These are phyloP conservation scores for Drosophila nigritarsus DNA, from an alignment of 2,888 invertebrate genomes.

Conservation along the genomic window DNA sequence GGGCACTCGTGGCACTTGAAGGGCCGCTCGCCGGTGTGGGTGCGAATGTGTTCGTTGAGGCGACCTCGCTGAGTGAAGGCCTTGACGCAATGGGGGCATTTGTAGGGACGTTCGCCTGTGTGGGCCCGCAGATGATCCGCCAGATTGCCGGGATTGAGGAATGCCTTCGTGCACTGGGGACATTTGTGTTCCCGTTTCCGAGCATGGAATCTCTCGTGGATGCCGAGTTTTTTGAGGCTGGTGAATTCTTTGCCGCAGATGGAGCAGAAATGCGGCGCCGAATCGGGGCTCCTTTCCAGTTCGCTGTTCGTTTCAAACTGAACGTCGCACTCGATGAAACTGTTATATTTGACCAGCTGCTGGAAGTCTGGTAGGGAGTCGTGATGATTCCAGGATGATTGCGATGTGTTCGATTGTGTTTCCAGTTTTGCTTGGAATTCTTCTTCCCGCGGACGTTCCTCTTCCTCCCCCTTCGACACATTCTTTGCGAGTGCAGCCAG, in stretches of 20 bases:
- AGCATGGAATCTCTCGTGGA: conserved; percentile 33
- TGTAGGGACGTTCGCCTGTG: conserved; percentile 86
- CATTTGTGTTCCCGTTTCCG: conserved; percentile 34
- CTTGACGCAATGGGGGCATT: conserved; percentile 86
- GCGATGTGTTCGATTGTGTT: not conserved
- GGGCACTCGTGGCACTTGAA: conserved; percentile 86
- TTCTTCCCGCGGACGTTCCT: not conserved
- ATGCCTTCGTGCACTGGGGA: conserved; percentile 30
- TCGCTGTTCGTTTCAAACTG: conserved; percentile 10
- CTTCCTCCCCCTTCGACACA: not conserved
- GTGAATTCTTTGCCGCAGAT: conserved; percentile 83
- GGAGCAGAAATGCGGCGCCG: conserved; percentile 85
- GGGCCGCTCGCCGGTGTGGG: conserved; percentile 86
- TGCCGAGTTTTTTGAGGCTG: conserved; percentile 83
- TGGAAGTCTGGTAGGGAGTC: not conserved
- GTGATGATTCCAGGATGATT: conserved; percentile 1
- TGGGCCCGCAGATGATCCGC: conserved; percentile 86
- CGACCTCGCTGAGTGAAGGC: conserved; percentile 87
- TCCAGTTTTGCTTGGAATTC: conserved; percentile 1
- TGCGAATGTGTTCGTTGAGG: conserved; percentile 86
- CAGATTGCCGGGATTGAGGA: conserved; percentile 80
- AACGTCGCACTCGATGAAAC: conserved; percentile 15
- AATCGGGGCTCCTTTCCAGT: not conserved
- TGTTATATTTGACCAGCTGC: not conserved
- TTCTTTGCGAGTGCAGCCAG: conserved; percentile 10